Evolutionary conservation across 1,140 invertebrate species (phyloP).

Genomic region (Euura saliciscinereae): DNA sequence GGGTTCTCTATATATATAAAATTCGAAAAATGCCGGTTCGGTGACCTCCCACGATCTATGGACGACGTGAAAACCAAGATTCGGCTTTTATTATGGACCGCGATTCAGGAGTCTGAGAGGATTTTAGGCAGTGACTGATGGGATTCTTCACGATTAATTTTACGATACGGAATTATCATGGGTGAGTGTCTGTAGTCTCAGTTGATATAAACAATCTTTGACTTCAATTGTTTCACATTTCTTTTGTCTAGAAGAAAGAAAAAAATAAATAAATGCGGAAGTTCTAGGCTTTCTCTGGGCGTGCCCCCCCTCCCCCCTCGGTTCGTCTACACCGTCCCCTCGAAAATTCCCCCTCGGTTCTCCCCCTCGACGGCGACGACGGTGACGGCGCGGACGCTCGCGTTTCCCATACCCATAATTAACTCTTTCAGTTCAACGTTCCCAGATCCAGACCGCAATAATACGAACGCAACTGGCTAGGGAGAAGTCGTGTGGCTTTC

Average conservation of each 20-base stretch:
- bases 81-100: too few species aligned
- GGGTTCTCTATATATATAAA: too few species aligned
- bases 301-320: background rate
- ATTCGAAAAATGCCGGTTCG: background rate
- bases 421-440: background rate
- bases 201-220: too few species aligned
- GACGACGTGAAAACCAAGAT: background rate
- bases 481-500: too few species aligned
- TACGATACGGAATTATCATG: background rate
- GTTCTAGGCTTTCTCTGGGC: background rate
- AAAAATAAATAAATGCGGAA: too few species aligned
- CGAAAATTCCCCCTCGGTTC: background rate
- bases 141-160: background rate
- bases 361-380: background rate
- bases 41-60: background rate
- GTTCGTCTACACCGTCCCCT: background rate
- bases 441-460: too few species aligned
- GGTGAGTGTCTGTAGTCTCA: background rate
- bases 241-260: too few species aligned
- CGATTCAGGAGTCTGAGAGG: too few species aligned
- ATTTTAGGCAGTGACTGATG: background rate
- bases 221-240: too few species aligned
- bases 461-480: too few species aligned
- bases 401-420: constrained; percentile 1
- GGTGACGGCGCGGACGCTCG: background rate